phyloP scores from a whole-genome alignment of 2,113 vertebrate species.

The Nanorana parkeri region DNA sequence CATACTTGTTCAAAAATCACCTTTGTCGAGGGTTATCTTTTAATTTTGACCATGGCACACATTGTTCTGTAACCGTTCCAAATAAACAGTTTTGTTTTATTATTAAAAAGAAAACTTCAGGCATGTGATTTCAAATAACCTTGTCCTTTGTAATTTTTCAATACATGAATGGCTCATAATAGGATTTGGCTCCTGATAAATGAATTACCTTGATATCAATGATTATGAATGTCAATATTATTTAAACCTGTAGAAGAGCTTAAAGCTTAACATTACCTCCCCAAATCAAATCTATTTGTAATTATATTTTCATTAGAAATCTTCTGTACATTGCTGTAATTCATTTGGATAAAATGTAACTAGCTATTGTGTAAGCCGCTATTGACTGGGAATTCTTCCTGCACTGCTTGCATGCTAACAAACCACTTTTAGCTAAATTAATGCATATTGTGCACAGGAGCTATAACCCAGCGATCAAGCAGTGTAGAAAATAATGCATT shows the following conservation, averaged over 20 bases:
- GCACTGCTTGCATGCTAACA: too few relatives aligned
- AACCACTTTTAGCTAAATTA: too few relatives aligned
- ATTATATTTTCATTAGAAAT: constrained; percentile 2
- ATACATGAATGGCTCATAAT: constrained; percentile 19
- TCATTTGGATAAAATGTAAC: background rate
- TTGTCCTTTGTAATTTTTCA: constrained; percentile 30
- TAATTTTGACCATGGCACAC: too few relatives aligned
- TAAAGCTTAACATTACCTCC: constrained; percentile 1
- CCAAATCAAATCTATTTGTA: background rate
- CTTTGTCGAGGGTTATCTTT: too few relatives aligned
- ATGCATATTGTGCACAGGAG: too few relatives aligned
- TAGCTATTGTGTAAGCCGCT: background rate
- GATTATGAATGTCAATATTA: constrained; percentile 33
- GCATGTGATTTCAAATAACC: constrained; percentile 24
- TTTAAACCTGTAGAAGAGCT: background rate
- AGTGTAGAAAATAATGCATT: too few relatives aligned
- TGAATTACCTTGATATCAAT: constrained; percentile 11
- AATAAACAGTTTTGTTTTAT: constrained; percentile 8
- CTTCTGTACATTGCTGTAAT: background rate
- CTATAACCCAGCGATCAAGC: too few relatives aligned
- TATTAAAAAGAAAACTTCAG: background rate
- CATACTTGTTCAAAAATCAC: too few relatives aligned
- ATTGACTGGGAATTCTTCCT: background rate
- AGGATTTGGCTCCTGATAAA: constrained; percentile 27
- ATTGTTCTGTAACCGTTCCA: background rate